Percentiles rank a stretch among this genome's conserved stretches.
phyloP scores from a whole-genome alignment of 2,113 vertebrate species.

The Pomatostomus ruficeps region DNA sequence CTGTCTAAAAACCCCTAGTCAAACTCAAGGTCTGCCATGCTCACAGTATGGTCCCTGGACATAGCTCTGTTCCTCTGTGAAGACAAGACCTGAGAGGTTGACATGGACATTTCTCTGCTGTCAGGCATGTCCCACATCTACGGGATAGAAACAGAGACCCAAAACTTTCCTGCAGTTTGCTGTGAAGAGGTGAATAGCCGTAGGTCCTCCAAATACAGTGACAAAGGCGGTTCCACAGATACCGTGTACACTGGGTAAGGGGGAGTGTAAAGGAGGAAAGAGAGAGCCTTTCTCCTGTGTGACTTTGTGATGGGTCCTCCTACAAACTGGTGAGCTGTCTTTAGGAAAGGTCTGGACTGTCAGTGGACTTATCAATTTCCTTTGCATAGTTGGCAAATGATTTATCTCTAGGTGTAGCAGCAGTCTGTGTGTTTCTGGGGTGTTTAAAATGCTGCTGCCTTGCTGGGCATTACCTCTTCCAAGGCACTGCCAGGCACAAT shows the following conservation, averaged over 20 bases:
- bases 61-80: rapidly evolving
- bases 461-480: too few relatives aligned
- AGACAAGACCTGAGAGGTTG: background rate
- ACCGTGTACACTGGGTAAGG: rapidly evolving
- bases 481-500: too few relatives aligned
- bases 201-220: background rate
- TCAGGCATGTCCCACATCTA: background rate
- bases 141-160: background rate
- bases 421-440: too few relatives aligned
- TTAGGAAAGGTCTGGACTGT: background rate
- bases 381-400: background rate
- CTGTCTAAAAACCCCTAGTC: background rate
- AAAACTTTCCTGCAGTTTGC: background rate
- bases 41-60: too few relatives aligned
- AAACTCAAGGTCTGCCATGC: background rate
- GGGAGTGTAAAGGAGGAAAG: background rate
- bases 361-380: background rate
- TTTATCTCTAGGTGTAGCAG: background rate
- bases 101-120: background rate
- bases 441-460: too few relatives aligned
- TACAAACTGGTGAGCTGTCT: background rate
- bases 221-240: background rate
- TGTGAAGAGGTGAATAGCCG: background rate
- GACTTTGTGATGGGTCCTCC: background rate
- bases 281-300: background rate